phyloP scores from a whole-genome alignment of 2,113 vertebrate species.

The Lathamus discolor region DNA sequence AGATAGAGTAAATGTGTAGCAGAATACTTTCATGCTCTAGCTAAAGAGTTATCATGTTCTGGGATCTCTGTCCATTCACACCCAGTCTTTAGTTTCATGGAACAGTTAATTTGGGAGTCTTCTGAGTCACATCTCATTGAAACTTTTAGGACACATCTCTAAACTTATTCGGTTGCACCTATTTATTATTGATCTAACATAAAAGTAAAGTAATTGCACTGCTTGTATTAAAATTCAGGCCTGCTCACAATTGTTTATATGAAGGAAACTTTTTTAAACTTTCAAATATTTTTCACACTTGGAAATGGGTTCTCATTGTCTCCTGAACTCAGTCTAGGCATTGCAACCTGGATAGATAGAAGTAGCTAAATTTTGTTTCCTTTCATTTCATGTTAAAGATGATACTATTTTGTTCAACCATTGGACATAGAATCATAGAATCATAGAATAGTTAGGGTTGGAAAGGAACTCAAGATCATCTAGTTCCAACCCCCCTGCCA shows the following conservation, averaged over 20 bases:
- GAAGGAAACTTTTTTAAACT: background rate
- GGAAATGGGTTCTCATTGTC: background rate
- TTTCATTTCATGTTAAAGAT: background rate
- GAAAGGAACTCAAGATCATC: too few relatives aligned
- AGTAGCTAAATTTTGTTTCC: background rate
- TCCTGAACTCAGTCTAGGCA: background rate
- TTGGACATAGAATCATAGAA: background rate
- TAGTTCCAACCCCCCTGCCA: too few relatives aligned
- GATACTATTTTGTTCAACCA: background rate
- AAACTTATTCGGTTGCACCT: background rate
- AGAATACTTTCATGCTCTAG: background rate
- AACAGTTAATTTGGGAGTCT: background rate
- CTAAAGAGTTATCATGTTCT: background rate
- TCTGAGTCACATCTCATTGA: background rate
- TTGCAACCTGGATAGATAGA: background rate
- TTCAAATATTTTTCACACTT: background rate
- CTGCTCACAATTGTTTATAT: background rate
- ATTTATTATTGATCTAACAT: background rate
- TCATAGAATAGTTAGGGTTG: too few relatives aligned
- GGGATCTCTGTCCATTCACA: background rate
- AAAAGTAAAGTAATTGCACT: background rate
- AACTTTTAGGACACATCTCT: background rate
- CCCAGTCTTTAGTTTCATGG: background rate
- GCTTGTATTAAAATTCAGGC: background rate
- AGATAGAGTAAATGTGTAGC: background rate